phyloP scores from a whole-genome alignment of 2,113 vertebrate genomes.

The Psilopsiagon aymara region DNA sequence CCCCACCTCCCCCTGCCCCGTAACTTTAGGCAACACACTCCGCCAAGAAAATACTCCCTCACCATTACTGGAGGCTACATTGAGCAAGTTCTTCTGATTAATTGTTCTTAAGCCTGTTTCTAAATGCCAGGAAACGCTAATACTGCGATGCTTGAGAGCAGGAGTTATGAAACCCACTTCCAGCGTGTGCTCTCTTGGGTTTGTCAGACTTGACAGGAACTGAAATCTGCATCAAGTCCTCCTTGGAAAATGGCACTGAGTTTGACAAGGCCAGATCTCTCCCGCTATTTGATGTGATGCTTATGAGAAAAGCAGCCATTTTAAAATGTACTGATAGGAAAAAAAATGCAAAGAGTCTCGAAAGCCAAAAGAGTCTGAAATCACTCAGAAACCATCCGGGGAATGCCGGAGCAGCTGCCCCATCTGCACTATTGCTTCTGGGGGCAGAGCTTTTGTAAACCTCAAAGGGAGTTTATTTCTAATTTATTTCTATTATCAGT shows the following conservation, averaged over 20 bases:
- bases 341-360: background rate
- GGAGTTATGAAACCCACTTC: background rate
- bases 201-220: background rate
- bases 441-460: background rate
- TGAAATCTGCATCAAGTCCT: background rate
- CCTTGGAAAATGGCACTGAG: background rate
- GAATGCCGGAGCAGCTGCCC: constrained; percentile 42
- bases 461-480: background rate
- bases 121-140: constrained; percentile 41
- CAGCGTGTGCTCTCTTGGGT: background rate
- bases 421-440: background rate
- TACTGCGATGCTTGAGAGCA: background rate
- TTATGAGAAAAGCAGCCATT: constrained; percentile 24
- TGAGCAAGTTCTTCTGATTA: constrained; percentile 43
- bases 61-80: background rate
- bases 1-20: background rate
- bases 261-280: background rate
- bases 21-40: background rate
- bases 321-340: constrained; percentile 4
- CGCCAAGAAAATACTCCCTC: background rate
- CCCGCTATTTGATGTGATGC: background rate
- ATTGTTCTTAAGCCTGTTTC: constrained; percentile 27
- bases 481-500: too few relatives aligned
- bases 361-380: constrained; percentile 24
- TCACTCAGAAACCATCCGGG: constrained; percentile 16